Evolutionary conservation across 2,888 invertebrate genomes (phyloP).

Genomic region (Drosophila pseudotalamancana): DNA sequence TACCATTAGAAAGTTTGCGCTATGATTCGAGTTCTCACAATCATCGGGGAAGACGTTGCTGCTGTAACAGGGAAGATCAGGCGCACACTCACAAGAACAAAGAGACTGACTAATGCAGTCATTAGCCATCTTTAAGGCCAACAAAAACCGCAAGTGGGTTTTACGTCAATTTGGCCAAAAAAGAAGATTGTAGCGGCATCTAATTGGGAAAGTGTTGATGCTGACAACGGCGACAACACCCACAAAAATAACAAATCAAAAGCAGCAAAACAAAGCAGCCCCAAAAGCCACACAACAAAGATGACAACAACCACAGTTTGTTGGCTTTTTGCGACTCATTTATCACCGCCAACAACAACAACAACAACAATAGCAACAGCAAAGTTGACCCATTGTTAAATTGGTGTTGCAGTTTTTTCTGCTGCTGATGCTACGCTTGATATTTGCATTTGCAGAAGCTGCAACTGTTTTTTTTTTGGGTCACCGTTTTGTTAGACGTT

Average conservation of each 20-base stretch:
- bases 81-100: slow-evolving; percentile 36
- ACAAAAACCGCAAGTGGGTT: slow-evolving; percentile 23
- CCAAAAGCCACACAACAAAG: slow-evolving; percentile 16
- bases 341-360: slow-evolving; percentile 68
- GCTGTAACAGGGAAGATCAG: slow-evolving; percentile 43
- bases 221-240: slow-evolving; percentile 54
- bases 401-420: slow-evolving; percentile 27
- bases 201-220: slow-evolving; percentile 73
- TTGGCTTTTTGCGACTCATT: slow-evolving; percentile 48
- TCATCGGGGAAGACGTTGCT: slow-evolving; percentile 35
- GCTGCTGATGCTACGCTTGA: slow-evolving; percentile 49
- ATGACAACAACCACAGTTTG: slow-evolving; percentile 49
- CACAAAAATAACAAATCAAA: slow-evolving; percentile 33
- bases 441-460: slow-evolving; percentile 52
- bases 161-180: slow-evolving; percentile 31
- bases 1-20: not conserved
- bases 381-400: slow-evolving; percentile 75
- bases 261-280: not conserved
- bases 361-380: too few species aligned
- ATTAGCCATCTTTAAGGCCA: slow-evolving; percentile 55
- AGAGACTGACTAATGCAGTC: slow-evolving; percentile 46
- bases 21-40: slow-evolving; percentile 34
- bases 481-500: slow-evolving; percentile 76
- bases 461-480: slow-evolving; percentile 57
- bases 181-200: slow-evolving; percentile 10